A percentile compares a stretch with the other conserved stretches of the same genome.
phyloP scores from a whole-genome alignment of 2,797 vertebrate genomes.

The Acomys russatus region DNA sequence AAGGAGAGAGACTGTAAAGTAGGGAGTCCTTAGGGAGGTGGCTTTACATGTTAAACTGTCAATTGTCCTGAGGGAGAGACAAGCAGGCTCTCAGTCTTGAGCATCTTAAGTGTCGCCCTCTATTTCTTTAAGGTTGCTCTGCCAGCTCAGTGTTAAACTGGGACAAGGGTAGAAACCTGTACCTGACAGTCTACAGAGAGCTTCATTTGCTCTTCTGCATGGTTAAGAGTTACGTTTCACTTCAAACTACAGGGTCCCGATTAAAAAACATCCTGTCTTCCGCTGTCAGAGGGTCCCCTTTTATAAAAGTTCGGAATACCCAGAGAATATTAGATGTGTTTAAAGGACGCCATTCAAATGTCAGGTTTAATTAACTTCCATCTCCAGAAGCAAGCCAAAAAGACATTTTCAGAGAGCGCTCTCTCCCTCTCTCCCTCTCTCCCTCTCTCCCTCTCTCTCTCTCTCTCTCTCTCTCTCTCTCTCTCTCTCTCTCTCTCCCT shows the following conservation, averaged over 20 bases:
- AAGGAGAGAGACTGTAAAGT: not conserved
- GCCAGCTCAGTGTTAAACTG: not conserved
- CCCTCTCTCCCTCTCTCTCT: not conserved
- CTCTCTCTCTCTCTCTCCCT: not conserved
- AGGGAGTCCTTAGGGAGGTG: not conserved
- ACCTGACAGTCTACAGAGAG: not conserved
- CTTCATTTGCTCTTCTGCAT: not conserved
- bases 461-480: not conserved
- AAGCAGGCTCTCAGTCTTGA: not conserved
- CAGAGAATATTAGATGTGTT: not conserved
- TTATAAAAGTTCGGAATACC: constrained; percentile 49
- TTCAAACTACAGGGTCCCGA: not conserved
- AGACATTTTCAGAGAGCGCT: constrained; percentile 38
- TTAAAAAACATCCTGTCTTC: constrained; percentile 13
- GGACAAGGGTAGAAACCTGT: not conserved
- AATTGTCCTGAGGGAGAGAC: not conserved
- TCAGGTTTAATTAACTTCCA: constrained; percentile 59
- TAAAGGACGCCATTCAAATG: constrained; percentile 69
- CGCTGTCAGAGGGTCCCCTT: not conserved
- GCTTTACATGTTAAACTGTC: not conserved
- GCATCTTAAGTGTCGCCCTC: not conserved
- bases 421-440: not conserved
- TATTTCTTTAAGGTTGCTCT: not conserved
- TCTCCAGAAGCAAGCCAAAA: constrained; percentile 49
- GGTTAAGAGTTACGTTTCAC: constrained; percentile 35